Base-by-base conservation (phyloP, 2,888 invertebrate genomes). In the Chesias legatella region DNA sequence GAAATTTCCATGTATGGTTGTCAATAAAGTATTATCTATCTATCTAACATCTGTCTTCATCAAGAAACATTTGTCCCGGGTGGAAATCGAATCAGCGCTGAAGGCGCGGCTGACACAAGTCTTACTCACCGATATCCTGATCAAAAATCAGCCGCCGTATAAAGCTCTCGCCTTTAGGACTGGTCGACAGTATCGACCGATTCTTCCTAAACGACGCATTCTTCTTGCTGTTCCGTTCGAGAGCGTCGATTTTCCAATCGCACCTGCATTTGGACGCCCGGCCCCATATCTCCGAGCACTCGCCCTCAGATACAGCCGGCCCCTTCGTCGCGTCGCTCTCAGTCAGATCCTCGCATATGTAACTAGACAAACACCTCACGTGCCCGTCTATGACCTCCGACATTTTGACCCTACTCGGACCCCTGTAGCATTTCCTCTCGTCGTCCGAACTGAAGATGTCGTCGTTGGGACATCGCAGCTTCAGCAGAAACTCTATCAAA, bases 381-480 rank as follows among this genome's bases (percentile, higher is more conserved):
- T 88, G 88, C 0, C 61, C 50, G 7, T 79, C 77, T 1, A 84
- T 80, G 1, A 80, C 76, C 0, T 77, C 67, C 0, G 68, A 69
- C 39, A 76, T 43, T 41, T 68, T 79, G 0, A 71, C 49, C 23
- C 84, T 83, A 32, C 73, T 82, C 1, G 72, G 69, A 0, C 76
- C 77, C 32, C 84, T 73, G 13, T 65, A 69, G 0, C 73, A 68
- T 43, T 77, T 78, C 6, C 76, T 68, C 28, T 90, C 89, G 32
- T 91, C 91, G 43, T 92, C 90, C 0, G 91, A 90, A 35, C 91
- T 90, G 58, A 90, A 89, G 51, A 89, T 83, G 54, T 91, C 90
- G 10, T 86, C 85, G 30, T 83, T 83, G 0, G 84, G 81, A 67
- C 83, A 81, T 0, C 81, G 66, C 1, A 86, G 56, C 34, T 85